These are phyloP conservation scores for Aurelia aurita DNA, from an alignment of 30 jellyfish, hydroid and myxozoan genomes.

Conservation along the genomic window DNA sequence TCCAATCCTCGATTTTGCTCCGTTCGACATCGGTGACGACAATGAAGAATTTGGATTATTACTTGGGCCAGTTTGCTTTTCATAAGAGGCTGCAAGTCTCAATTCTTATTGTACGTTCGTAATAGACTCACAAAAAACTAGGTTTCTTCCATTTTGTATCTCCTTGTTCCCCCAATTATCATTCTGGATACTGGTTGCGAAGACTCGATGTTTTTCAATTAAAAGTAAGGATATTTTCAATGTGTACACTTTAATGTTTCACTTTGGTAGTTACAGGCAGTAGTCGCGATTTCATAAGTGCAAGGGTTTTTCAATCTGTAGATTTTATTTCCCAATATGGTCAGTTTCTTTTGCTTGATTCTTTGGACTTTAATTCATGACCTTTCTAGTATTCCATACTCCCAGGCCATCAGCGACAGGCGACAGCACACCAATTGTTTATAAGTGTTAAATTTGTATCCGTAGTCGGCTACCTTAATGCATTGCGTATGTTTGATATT, in stretches of 20 bases:
- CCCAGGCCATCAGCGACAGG: no score
- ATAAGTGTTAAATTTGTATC: no score
- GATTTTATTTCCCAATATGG: no score
- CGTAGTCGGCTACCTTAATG: no score
- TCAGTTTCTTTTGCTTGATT: no score
- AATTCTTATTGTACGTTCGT: background rate
- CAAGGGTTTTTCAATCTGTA: no score
- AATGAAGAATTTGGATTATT: slow-evolving; percentile 72
- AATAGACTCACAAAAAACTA: background rate
- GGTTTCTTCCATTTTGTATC: slow-evolving; percentile 7
- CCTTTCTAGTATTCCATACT: no score
- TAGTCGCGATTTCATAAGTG: no score
- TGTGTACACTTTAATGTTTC: slow-evolving; percentile 35
- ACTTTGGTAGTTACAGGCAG: slow-evolving; percentile 22
- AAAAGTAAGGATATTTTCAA: slow-evolving; percentile 23
- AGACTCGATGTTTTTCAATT: slow-evolving; percentile 27
- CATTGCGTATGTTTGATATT: no score
- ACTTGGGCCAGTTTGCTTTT: slow-evolving; percentile 89
- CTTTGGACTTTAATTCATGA: no score
- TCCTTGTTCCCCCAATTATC: no score
- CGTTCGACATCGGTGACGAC: slow-evolving; percentile 69
- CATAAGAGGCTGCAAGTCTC: slow-evolving; percentile 20
- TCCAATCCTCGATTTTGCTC: slow-evolving; percentile 81
- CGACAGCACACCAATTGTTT: no score
- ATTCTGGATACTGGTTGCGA: background rate